Evolutionary conservation across 2,888 invertebrate genomes (phyloP).

Genomic region (Pelosia muscerda): DNA sequence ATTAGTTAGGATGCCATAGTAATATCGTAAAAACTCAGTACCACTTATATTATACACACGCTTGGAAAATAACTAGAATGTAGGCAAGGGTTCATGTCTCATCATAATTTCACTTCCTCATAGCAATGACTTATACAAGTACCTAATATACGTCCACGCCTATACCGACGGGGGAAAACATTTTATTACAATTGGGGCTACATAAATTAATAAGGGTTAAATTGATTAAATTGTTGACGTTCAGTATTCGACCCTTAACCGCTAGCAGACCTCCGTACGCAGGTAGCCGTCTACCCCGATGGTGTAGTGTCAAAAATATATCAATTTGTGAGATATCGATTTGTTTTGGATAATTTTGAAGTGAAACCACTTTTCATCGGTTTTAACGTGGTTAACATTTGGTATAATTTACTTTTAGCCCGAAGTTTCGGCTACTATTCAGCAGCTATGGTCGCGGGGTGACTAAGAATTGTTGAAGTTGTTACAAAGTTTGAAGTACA

Average conservation of each 20-base stretch:
- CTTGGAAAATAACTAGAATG: too few species aligned
- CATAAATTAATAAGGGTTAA: slow-evolving; percentile 8
- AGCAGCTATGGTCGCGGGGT: too few species aligned
- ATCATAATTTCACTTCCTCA: too few species aligned
- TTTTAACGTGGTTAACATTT: too few species aligned
- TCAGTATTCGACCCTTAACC: slow-evolving; percentile 3
- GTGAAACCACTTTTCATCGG: too few species aligned
- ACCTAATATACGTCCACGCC: neutral
- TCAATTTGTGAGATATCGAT: neutral
- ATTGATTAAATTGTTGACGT: slow-evolving; percentile 4
- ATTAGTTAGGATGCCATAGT: neutral
- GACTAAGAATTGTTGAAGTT: too few species aligned
- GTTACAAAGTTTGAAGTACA: too few species aligned
- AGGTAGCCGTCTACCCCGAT: neutral
- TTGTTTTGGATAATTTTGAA: neutral
- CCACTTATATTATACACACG: neutral
- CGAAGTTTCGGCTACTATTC: too few species aligned
- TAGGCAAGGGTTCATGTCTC: too few species aligned
- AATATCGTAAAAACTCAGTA: neutral
- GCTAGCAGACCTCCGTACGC: neutral
- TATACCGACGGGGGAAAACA: neutral
- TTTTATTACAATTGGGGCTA: slow-evolving; percentile 2
- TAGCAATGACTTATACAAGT: neutral
- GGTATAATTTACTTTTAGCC: too few species aligned
- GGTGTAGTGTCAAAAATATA: neutral